A percentile compares a stretch with the other conserved stretches of the same genome.
These are phyloP conservation scores for Xiphias gladius DNA, from an alignment of 2,113 vertebrate species.

Conservation along the genomic window DNA sequence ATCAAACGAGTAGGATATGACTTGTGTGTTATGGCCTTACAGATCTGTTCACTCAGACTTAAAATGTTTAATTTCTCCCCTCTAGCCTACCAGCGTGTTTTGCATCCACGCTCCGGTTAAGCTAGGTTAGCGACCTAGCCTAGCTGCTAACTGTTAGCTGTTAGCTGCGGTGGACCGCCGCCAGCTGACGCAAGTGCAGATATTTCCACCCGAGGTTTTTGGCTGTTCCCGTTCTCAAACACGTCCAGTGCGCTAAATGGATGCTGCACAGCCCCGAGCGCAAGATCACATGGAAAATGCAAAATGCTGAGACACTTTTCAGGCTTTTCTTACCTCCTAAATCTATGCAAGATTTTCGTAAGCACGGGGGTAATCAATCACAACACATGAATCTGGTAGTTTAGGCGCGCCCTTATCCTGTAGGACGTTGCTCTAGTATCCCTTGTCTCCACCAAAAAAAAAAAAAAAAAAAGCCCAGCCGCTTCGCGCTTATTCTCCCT, in stretches of 20 bases:
- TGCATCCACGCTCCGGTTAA: slow-evolving; percentile 1
- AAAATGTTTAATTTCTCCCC: neutral
- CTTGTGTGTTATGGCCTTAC: fast-evolving
- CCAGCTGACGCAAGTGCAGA: slow-evolving; percentile 83
- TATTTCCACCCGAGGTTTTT: slow-evolving; percentile 74
- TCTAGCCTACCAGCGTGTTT: slow-evolving; percentile 6
- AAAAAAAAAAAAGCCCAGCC: slow-evolving; percentile 33
- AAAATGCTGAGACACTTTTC: slow-evolving; percentile 14
- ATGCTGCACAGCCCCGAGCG: slow-evolving; percentile 52
- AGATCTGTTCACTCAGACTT: fast-evolving
- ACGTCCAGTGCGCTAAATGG: slow-evolving; percentile 54
- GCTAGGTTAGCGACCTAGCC: slow-evolving; percentile 32
- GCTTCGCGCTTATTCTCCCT: slow-evolving; percentile 36
- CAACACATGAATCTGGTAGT: slow-evolving; percentile 83
- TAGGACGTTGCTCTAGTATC: slow-evolving; percentile 73
- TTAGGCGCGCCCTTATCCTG: slow-evolving; percentile 82
- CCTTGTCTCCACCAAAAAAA: slow-evolving; percentile 51
- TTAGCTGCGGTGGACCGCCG: slow-evolving; percentile 69
- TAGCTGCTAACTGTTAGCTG: slow-evolving; percentile 56
- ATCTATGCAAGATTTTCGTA: slow-evolving; percentile 76
- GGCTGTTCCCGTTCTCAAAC: slow-evolving; percentile 68
- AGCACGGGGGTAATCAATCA: slow-evolving; percentile 76
- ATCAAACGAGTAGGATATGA: neutral
- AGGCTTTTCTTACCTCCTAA: slow-evolving; percentile 78
- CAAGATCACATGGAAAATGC: slow-evolving; percentile 40